Evolutionary conservation across 2,888 invertebrate species (phyloP), one percentile per base, ranked within the genome.

Genomic region (Coelogynopora nodosa): DNA sequence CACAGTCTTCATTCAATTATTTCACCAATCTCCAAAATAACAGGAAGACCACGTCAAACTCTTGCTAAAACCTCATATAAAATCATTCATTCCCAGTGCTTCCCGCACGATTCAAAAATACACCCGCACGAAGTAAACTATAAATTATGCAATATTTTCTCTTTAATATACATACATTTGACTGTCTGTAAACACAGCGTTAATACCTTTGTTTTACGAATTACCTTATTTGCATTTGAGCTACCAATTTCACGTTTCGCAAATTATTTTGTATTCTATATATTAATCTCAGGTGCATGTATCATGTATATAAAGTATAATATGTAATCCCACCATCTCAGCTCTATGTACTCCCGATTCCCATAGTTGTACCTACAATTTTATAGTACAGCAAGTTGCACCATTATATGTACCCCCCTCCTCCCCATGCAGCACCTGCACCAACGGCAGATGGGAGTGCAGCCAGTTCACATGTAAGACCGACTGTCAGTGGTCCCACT

Each of bases 351-450:
- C 49, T 49, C 49, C 49, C 49, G 49, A 49, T 49, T 49, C 18
- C 49, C 49, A 49, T n/a, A n/a, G n/a, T n/a, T n/a, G n/a, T n/a
- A n/a, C n/a, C n/a, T n/a, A n/a, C n/a, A n/a, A n/a, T n/a, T n/a
- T n/a, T n/a, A n/a, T n/a, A n/a, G n/a, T n/a, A n/a, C n/a, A n/a
- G n/a, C n/a, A n/a, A n/a, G n/a, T n/a, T n/a, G n/a, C n/a, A n/a
- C n/a, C n/a, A n/a, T n/a, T n/a, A n/a, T n/a, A n/a, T n/a, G n/a
- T n/a, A n/a, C n/a, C n/a, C n/a, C n/a, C n/a, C n/a, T n/a, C n/a
- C n/a, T n/a, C n/a, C n/a, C n/a, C n/a, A n/a, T n/a, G n/a, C 67
- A 85, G 85, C 29, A 87, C 86, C 10, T 86, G 86, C 29, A 23
- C 26, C 18, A n/a, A 86, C 13, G 86, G 86, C 13, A 26, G 31